phyloP scores from a whole-genome alignment of 2,888 invertebrate genomes.

The Conomelus anceps region DNA sequence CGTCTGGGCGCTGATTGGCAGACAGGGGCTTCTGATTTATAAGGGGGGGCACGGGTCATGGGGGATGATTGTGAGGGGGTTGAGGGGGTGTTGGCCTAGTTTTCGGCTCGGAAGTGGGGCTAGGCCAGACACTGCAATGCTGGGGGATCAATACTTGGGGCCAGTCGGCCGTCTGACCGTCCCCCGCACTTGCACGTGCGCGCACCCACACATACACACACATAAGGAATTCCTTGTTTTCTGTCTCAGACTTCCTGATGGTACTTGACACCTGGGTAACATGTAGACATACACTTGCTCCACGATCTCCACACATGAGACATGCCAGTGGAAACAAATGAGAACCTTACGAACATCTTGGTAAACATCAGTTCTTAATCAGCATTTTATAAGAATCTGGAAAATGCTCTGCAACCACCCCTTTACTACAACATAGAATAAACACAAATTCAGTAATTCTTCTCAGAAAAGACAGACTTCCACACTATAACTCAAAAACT shows the following conservation, averaged over 20 bases:
- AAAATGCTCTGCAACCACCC: too few species aligned
- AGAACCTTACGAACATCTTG: not conserved
- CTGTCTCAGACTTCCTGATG: not conserved
- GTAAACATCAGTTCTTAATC: not conserved
- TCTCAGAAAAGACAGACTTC: too few species aligned
- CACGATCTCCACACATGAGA: not conserved
- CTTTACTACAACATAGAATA: too few species aligned
- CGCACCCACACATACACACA: too few species aligned
- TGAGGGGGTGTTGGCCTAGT: slow-evolving; percentile 5
- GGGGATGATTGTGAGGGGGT: slow-evolving; percentile 10
- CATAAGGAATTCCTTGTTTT: not conserved
- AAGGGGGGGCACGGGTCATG: not conserved
- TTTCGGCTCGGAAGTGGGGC: slow-evolving; percentile 24
- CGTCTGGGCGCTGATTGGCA: not conserved
- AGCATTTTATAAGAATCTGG: too few species aligned
- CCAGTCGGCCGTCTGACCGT: slow-evolving; percentile 18
- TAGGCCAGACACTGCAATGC: slow-evolving; percentile 11
- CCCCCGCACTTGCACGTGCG: too few species aligned
- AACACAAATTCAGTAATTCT: too few species aligned
- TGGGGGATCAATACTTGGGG: slow-evolving; percentile 25
- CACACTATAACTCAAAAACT: too few species aligned
- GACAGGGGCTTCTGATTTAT: not conserved
- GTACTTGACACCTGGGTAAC: not conserved
- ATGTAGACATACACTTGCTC: not conserved
- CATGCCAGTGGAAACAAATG: not conserved